Conservation (phyloP, 2,113 vertebrate species). For the Cynocephalus volans region DNA sequence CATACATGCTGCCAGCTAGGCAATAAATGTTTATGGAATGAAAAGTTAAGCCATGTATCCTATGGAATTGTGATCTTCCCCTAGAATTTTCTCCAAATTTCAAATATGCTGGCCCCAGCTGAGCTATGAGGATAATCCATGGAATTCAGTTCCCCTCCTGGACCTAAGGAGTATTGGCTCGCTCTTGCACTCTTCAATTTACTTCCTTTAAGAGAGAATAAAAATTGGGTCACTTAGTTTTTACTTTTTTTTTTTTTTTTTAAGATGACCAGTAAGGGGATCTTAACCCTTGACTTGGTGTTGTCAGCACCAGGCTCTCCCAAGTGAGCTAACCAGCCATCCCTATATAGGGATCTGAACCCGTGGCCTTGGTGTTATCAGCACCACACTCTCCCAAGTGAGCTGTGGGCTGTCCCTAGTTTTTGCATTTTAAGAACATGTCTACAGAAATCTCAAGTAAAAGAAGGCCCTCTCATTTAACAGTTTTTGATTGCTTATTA, state of each 20-base stretch:
- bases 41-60: slow-evolving; percentile 42
- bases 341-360: no score
- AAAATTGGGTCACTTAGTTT: slow-evolving; percentile 63
- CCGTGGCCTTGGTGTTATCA: no score
- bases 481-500: neutral
- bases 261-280: no score
- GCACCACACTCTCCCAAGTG: no score
- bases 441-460: neutral
- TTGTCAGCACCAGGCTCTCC: no score
- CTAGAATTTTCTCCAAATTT: neutral
- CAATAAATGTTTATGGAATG: slow-evolving; percentile 50
- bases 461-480: slow-evolving; percentile 15
- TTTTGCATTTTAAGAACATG: no score
- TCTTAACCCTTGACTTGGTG: no score
- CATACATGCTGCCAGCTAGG: neutral
- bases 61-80: slow-evolving; percentile 30
- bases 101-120: neutral
- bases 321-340: no score
- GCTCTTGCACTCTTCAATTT: slow-evolving; percentile 17
- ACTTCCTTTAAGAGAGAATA: slow-evolving; percentile 45
- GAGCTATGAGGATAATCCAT: neutral
- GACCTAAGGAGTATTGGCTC: neutral
- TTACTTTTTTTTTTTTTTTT: neutral
- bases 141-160: slow-evolving; percentile 55
- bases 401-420: no score